Evolutionary conservation across 1,140 invertebrate species (phyloP).

Genomic region (Arion vulgaris): DNA sequence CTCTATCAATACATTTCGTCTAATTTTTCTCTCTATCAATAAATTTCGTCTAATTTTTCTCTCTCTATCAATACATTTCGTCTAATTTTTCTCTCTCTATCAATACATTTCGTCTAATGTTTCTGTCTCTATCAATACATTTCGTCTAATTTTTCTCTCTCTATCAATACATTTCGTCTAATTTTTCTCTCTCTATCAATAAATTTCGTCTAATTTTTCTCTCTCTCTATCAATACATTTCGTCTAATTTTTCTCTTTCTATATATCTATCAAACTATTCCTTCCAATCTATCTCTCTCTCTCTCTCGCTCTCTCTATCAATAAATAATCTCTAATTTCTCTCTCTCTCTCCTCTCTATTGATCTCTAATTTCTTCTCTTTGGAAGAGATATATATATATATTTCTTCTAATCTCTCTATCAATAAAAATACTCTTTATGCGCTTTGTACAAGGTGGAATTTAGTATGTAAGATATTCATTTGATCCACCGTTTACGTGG

Average conservation of each 20-base stretch:
- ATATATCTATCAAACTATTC: neutral
- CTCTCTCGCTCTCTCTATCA: conserved; percentile 29
- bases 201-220: neutral
- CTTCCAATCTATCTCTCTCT: neutral
- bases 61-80: too few species aligned
- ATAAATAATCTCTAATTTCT: conserved; percentile 27
- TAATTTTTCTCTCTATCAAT: too few species aligned
- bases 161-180: neutral
- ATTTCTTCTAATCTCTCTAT: conserved; percentile 79
- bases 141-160: neutral
- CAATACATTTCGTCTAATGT: neutral
- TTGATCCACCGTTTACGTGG: too few species aligned
- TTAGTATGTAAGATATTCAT: too few species aligned
- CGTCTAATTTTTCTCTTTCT: neutral
- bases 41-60: neutral
- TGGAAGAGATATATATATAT: too few species aligned
- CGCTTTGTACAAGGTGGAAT: too few species aligned
- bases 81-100: neutral
- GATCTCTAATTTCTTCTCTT: neutral
- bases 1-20: too few species aligned
- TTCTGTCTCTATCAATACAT: neutral
- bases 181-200: neutral
- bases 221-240: neutral
- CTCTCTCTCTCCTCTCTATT: neutral
- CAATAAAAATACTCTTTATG: too few species aligned